Conservation (phyloP, 2,113 vertebrate species). For the Lepisosteus osseus region DNA sequence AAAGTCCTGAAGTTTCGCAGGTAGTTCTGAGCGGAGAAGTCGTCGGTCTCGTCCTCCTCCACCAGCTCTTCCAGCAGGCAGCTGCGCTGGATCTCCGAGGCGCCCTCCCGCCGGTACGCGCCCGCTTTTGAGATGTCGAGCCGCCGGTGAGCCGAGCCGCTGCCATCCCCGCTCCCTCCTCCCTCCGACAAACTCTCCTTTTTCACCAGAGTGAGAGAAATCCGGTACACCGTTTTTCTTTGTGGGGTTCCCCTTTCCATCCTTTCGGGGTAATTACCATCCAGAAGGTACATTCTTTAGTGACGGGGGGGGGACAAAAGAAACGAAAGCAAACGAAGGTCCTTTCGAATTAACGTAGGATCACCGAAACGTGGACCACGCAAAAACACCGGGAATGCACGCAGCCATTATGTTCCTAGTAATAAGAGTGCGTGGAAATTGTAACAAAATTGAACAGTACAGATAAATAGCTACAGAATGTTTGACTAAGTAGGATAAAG, state of each 20-base stretch:
- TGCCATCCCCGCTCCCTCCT: slow-evolving; percentile 15
- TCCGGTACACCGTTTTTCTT: slow-evolving; percentile 84
- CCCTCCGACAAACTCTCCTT: slow-evolving; percentile 70
- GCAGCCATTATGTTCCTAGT: not conserved
- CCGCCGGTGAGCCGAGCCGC: slow-evolving; percentile 14
- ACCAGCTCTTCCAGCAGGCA: slow-evolving; percentile 61
- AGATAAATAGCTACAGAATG: too few relatives aligned
- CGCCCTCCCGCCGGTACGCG: slow-evolving; percentile 43
- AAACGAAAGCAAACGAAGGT: not conserved
- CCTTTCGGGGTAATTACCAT: slow-evolving; percentile 61
- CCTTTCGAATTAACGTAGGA: too few relatives aligned
- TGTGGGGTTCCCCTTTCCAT: slow-evolving; percentile 77
- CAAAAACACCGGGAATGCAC: not conserved
- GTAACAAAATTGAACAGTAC: too few relatives aligned
- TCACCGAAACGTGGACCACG: too few relatives aligned
- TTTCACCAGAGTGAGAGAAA: slow-evolving; percentile 91
- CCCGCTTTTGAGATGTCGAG: slow-evolving; percentile 42
- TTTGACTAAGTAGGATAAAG: too few relatives aligned
- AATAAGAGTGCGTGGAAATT: too few relatives aligned
- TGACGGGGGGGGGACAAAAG: not conserved
- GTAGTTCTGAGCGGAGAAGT: slow-evolving; percentile 47
- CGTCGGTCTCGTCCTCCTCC: slow-evolving; percentile 59
- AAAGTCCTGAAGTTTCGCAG: slow-evolving; percentile 80
- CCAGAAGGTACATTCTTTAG: slow-evolving; percentile 78
- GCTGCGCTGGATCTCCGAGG: slow-evolving; percentile 41